Evolutionary conservation across 2,888 invertebrate genomes (phyloP).

Genomic region (Nymphalis c-album): DNA sequence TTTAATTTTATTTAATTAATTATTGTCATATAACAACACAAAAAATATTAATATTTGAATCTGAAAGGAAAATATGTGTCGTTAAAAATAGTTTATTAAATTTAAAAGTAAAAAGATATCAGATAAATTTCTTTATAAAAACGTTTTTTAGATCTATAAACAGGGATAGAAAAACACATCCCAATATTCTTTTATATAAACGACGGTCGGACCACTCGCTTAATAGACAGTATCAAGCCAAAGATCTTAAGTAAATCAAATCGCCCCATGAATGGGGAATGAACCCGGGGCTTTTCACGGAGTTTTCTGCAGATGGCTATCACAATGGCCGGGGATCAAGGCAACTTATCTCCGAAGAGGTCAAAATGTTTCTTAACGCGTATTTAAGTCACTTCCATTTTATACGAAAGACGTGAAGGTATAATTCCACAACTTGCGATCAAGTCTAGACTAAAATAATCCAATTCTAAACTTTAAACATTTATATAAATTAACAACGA

Average conservation of each 20-base stretch:
- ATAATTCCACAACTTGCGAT: slow-evolving; percentile 23
- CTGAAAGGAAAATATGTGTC: too few relatives aligned
- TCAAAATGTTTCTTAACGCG: slow-evolving; percentile 78
- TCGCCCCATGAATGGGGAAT: slow-evolving; percentile 79
- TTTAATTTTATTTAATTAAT: too few relatives aligned
- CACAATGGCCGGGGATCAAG: slow-evolving; percentile 78
- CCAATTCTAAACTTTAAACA: slow-evolving; percentile 36
- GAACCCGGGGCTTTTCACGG: slow-evolving; percentile 74
- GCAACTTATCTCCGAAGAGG: slow-evolving; percentile 71
- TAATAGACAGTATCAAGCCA: slow-evolving; percentile 76
- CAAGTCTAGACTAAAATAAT: slow-evolving; percentile 51
- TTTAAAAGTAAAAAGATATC: background rate
- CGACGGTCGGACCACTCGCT: slow-evolving; percentile 65
- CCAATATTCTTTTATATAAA: slow-evolving; percentile 64
- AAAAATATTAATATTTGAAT: too few relatives aligned
- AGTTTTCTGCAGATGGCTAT: slow-evolving; percentile 75
- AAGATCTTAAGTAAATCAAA: slow-evolving; percentile 82
- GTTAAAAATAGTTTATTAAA: too few relatives aligned
- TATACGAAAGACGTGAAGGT: slow-evolving; percentile 53
- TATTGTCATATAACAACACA: too few relatives aligned
- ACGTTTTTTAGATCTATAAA: slow-evolving; percentile 13
- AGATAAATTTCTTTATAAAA: slow-evolving; percentile 29
- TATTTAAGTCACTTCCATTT: slow-evolving; percentile 74
- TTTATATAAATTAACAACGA: slow-evolving; percentile 1
- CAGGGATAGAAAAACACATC: slow-evolving; percentile 40